Conservation (phyloP, 1,140 invertebrate species). For the Phymorhynchus buccinoides region DNA sequence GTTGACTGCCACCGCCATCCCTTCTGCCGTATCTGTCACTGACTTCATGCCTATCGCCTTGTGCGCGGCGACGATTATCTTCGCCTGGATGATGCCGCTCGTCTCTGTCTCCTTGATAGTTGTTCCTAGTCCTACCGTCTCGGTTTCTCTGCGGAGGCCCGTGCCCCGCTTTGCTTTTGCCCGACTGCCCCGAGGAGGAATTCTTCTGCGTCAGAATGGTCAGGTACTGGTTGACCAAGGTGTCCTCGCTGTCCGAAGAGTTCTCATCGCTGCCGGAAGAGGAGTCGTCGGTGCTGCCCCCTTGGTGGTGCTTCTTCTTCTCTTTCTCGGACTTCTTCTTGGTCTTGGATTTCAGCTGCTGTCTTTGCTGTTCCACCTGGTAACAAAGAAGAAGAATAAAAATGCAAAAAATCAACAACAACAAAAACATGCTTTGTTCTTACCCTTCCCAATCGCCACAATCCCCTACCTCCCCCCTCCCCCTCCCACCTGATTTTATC, state of each 20-base stretch:
- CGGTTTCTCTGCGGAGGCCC: not conserved
- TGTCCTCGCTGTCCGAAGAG: constrained; percentile 54
- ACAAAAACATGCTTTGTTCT: no score
- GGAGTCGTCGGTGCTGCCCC: constrained; percentile 43
- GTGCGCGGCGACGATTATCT: not conserved
- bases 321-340: constrained; percentile 58
- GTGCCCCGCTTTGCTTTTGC: constrained; percentile 20
- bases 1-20: not conserved
- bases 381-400: constrained; percentile 23
- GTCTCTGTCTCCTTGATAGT: constrained; percentile 5
- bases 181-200: not conserved
- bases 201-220: constrained; percentile 59
- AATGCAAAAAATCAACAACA: not conserved
- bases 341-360: constrained; percentile 20
- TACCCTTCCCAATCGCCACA: no score
- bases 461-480: no score
- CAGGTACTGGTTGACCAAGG: constrained; percentile 61
- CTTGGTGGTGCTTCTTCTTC: constrained; percentile 53
- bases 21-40: constrained; percentile 22
- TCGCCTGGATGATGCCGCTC: not conserved
- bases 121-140: not conserved
- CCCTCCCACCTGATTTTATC: no score
- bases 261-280: no score
- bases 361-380: constrained; percentile 22
- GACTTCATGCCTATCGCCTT: not conserved